Evolutionary conservation across 2,888 invertebrate genomes (phyloP).

Genomic region (Coleophora flavipennella): DNA sequence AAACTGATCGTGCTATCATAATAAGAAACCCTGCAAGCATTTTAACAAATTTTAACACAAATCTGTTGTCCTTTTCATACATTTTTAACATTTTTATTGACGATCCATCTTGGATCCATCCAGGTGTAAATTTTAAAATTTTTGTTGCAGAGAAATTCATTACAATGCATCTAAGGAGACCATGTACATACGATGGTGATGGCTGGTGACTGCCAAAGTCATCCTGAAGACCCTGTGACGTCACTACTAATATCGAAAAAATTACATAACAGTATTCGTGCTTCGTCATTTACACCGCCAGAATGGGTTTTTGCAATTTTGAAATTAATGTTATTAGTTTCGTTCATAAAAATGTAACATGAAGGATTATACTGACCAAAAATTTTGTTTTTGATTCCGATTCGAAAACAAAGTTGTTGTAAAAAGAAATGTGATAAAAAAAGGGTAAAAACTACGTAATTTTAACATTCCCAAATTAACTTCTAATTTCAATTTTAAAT

Average conservation of each 20-base stretch:
- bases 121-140: slow-evolving; percentile 7
- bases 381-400: too few relatives aligned
- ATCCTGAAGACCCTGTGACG: slow-evolving; percentile 20
- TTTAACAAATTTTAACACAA: slow-evolving; percentile 15
- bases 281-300: slow-evolving; percentile 61
- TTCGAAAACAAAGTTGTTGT: background rate
- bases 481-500: background rate
- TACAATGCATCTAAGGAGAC: slow-evolving; percentile 59
- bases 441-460: slow-evolving; percentile 1
- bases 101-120: slow-evolving; percentile 7
- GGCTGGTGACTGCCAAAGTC: too few relatives aligned
- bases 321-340: slow-evolving; percentile 12
- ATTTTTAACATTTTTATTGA: slow-evolving; percentile 7
- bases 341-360: background rate
- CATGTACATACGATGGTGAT: slow-evolving; percentile 56
- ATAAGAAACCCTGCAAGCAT: slow-evolving; percentile 45
- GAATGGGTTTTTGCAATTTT: slow-evolving; percentile 59
- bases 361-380: background rate
- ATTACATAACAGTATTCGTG: slow-evolving; percentile 66
- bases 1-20: slow-evolving; percentile 39
- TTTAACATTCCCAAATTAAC: background rate
- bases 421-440: slow-evolving; percentile 4
- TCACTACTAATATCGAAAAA: slow-evolving; percentile 21
- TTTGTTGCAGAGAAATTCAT: slow-evolving; percentile 66
- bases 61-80: slow-evolving; percentile 18